Evolutionary conservation across 2,113 vertebrate genomes (phyloP).

Genomic region (Hippoglossus stenolepis): DNA sequence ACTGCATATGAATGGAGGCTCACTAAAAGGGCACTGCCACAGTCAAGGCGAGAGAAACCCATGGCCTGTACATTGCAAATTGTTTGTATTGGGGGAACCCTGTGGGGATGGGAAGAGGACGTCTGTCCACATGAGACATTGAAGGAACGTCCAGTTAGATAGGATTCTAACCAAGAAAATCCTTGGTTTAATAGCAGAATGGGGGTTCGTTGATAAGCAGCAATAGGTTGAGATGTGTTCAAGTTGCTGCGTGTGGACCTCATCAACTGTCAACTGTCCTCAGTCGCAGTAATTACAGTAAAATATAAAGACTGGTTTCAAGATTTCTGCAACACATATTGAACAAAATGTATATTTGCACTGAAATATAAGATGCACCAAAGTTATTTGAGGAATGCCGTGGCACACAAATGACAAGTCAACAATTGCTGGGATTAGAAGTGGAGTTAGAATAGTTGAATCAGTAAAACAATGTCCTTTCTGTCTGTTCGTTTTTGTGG

Average conservation of each 20-base stretch:
- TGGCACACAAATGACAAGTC: neutral
- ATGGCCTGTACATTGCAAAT: no score
- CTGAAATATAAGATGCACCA: neutral
- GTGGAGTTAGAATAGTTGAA: no score
- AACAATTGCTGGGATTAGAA: neutral
- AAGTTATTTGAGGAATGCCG: neutral
- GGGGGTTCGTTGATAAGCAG: neutral
- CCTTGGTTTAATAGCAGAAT: no score
- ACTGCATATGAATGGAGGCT: no score
- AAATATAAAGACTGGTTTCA: neutral
- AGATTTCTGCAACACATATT: neutral
- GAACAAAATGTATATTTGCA: neutral
- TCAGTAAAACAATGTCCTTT: slow-evolving; percentile 28
- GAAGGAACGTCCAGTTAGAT: neutral
- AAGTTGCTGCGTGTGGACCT: no score
- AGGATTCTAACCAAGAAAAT: no score
- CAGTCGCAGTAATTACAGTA: no score
- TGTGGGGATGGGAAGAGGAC: neutral
- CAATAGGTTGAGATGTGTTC: no score
- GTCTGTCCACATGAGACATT: neutral
- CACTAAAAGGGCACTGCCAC: no score
- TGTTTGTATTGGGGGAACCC: no score
- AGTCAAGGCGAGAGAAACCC: no score
- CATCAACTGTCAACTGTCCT: no score
- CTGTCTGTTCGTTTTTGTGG: slow-evolving; percentile 11